phyloP scores from a whole-genome alignment of 2,113 vertebrate species.

The Muntiacus reevesi region DNA sequence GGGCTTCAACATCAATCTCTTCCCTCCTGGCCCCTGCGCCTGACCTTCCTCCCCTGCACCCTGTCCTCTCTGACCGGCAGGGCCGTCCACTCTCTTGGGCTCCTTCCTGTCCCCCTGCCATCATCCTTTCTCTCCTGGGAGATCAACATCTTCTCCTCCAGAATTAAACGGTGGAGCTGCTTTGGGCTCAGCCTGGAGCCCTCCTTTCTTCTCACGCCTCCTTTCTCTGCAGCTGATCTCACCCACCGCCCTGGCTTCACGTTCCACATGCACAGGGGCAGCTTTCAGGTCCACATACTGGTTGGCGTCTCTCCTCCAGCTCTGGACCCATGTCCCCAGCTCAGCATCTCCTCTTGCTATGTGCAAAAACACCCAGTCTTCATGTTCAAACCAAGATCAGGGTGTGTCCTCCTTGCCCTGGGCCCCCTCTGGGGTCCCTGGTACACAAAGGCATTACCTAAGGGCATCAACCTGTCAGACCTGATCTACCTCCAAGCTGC shows the following conservation, averaged over 20 bases:
- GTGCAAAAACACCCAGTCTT: neutral
- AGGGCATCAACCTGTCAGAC: neutral
- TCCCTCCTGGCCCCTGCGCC: neutral
- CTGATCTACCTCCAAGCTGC: neutral
- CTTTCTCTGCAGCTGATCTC: neutral
- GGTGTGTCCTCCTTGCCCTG: neutral
- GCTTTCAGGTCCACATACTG: neutral
- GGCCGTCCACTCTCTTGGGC: neutral
- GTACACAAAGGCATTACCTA: fast-evolving
- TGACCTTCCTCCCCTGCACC: neutral
- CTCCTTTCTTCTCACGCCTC: neutral
- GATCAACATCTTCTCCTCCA: neutral
- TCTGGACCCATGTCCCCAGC: neutral
- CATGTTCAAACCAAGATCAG: neutral
- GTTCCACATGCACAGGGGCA: fast-evolving
- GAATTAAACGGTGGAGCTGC: neutral
- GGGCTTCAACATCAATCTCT: neutral
- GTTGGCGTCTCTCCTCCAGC: neutral
- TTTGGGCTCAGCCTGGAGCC: neutral
- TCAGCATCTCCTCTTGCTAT: neutral
- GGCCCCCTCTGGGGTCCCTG: neutral
- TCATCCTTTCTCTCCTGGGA: neutral
- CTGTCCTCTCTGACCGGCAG: neutral
- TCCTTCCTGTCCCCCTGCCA: too few species aligned
- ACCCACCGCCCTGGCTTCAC: neutral